Base-by-base conservation (phyloP, 2,113 vertebrate genomes). In the Charadrius vociferus region DNA sequence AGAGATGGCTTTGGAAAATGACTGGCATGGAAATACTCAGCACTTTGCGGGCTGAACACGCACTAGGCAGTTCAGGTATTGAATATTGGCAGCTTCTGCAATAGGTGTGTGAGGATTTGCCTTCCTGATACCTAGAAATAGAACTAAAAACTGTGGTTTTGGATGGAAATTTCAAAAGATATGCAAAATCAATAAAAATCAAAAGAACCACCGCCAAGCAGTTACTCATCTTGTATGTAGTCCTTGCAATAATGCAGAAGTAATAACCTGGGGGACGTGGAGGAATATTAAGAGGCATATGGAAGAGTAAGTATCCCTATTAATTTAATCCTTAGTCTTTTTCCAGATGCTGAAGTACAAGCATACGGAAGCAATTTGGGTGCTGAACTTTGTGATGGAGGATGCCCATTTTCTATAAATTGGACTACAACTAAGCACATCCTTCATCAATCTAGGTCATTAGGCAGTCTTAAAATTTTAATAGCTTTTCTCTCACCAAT, bases 271-370 rank as follows among this genome's bases (percentile, higher is more conserved):
- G 43, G 67, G 74, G 90, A 93, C 94, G 78, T 95, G 81, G 62
- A 93, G n/a, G 81, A 88, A 93, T 94, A 96, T 73, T 83, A 53
- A 63, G 52, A 89, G 39, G 22, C 89, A 85, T 81, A 43, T 82
- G 87, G 91, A 95, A 94, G 95, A 96, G 95, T 83, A 95, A 97
- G 91, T 82, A 91, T 92, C 85, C 71, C 74, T 91, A 80, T 95
- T 95, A 89, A 93, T 97, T 95, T 89, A 94, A 73, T 94, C 78
- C 47, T 70, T 74, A 94, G 89, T 85, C 89, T 90, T 95, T 94
- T 94, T 94, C 96, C 95, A 96, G 94, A 97, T 95, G 95, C 86
- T 62, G 49, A 66, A 94, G 68, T 66, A 63, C 67, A 93, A 82
- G 74, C 94, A 95, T 82, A 80, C 21, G 89, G 93, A 95, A 96